Conservation (phyloP, 2,888 invertebrate species). For the Cephus pulcher region DNA sequence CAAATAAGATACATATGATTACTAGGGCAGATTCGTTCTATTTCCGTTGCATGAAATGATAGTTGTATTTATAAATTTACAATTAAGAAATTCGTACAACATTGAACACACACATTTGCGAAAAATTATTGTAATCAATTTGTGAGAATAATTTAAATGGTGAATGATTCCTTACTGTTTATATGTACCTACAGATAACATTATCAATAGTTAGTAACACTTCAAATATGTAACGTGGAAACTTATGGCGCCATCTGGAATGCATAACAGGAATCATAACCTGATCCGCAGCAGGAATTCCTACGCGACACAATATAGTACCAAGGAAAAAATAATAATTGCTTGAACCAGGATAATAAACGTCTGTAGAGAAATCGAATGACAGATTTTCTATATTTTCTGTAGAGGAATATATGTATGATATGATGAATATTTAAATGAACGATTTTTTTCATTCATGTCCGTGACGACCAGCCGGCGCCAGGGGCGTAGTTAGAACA, state of each 20-base stretch:
- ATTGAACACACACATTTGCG: neutral
- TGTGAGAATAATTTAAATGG: neutral
- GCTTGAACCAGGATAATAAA: neutral
- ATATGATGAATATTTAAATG: neutral
- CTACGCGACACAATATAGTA: neutral
- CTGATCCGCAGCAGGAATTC: neutral
- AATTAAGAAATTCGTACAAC: neutral
- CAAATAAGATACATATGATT: neutral
- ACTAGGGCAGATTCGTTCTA: neutral
- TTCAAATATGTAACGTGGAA: neutral
- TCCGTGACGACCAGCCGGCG: neutral
- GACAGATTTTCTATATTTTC: neutral
- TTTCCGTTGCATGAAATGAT: neutral
- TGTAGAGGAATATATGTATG: neutral
- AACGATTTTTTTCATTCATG: neutral
- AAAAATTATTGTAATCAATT: neutral
- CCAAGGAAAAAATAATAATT: neutral
- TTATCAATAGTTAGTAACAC: neutral
- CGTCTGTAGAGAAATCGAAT: neutral
- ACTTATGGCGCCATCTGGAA: neutral
- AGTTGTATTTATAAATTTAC: neutral
- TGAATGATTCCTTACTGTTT: neutral
- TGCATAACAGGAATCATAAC: neutral
- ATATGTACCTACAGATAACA: neutral
- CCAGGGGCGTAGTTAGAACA: neutral